These are phyloP conservation scores for Platycnemis pennipes DNA, from an alignment of 2,888 invertebrate species.

Conservation along the genomic window DNA sequence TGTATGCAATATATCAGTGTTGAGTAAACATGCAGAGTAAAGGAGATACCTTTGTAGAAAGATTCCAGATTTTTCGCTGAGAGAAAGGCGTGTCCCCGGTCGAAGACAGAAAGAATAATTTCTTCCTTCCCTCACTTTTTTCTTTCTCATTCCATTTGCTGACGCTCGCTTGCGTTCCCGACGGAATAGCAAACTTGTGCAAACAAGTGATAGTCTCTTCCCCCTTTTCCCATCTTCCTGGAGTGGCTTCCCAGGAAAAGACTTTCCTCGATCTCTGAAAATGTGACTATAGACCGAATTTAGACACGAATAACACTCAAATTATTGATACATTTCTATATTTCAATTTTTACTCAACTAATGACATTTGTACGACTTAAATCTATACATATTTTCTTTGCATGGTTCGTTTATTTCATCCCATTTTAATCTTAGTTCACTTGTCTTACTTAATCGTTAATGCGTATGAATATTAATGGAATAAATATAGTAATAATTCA, in stretches of 20 bases:
- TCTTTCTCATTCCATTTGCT: not conserved
- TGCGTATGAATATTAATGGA: no score
- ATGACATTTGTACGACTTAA: no score
- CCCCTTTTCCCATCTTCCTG: not conserved
- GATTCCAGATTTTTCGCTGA: not conserved
- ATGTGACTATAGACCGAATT: not conserved
- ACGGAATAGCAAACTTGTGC: conserved; percentile 10
- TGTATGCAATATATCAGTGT: not conserved
- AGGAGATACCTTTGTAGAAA: not conserved
- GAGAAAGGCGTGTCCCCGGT: not conserved
- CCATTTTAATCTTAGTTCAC: no score
- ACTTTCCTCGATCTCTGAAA: not conserved
- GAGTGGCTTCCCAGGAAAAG: not conserved
- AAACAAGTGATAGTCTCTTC: not conserved
- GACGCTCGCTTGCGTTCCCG: not conserved
- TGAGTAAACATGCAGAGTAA: not conserved
- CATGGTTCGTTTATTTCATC: no score
- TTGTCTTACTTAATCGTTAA: no score
- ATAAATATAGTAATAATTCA: no score
- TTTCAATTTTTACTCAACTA: no score
- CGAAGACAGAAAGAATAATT: not conserved
- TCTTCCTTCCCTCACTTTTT: not conserved
- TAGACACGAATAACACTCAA: no score
- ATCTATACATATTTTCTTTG: no score
- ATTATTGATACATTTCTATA: no score